phyloP scores from a whole-genome alignment of 2,888 invertebrate genomes.

The Cryptophagus acutangulus region DNA sequence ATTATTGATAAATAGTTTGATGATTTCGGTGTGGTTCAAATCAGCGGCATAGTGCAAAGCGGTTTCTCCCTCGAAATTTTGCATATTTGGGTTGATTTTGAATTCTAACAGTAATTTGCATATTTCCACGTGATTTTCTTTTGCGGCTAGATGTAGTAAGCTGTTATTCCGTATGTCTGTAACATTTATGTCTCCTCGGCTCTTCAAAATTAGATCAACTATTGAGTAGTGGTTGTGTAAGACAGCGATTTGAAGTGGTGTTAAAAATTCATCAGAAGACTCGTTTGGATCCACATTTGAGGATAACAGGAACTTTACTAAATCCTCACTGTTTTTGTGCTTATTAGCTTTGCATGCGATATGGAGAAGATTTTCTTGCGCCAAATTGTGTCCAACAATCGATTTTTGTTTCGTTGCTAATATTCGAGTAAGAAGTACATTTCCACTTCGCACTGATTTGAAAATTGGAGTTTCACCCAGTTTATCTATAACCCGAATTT shows the following conservation, averaged over 20 bases:
- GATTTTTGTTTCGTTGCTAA: conserved; percentile 14
- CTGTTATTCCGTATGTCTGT: conserved; percentile 18
- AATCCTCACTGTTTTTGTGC: conserved; percentile 16
- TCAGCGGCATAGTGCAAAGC: conserved; percentile 30
- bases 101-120: conserved; percentile 21
- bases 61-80: conserved; percentile 25
- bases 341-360: conserved; percentile 23
- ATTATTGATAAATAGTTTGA: conserved; percentile 22
- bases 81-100: conserved; percentile 19
- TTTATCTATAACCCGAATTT: conserved; percentile 23
- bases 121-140: conserved; percentile 14
- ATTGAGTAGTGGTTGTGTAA: conserved; percentile 15
- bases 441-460: conserved; percentile 20
- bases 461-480: conserved; percentile 25
- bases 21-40: conserved; percentile 18
- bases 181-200: conserved; percentile 14
- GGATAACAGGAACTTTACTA: conserved; percentile 18
- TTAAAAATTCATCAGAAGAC: conserved; percentile 1
- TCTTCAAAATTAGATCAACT: no score
- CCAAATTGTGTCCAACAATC: not conserved
- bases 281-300: conserved; percentile 10
- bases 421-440: conserved; percentile 20
- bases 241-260: conserved; percentile 23
- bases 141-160: conserved; percentile 26
- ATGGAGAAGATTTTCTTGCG: conserved; percentile 9